Conservation (phyloP, 2,797 vertebrate species). For the Podargus strigoides region DNA sequence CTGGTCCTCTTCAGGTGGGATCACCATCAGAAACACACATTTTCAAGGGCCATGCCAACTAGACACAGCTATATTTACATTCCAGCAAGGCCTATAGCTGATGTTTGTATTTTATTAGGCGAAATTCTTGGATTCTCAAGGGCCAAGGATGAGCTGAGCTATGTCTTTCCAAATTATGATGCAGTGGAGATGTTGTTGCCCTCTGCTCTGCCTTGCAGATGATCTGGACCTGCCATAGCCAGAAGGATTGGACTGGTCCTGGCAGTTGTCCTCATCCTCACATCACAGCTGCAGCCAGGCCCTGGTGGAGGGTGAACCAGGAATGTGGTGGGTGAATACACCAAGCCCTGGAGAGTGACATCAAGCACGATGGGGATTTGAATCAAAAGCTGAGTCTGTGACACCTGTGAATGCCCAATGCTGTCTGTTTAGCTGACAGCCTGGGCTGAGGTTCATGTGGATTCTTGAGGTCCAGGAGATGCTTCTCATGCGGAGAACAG, state of each 20-base stretch:
- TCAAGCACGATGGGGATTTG: fast-evolving
- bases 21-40: fast-evolving
- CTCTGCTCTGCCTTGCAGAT: neutral
- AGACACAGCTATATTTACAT: neutral
- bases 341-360: neutral
- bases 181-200: neutral
- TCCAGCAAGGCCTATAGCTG: neutral
- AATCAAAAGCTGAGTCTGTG: neutral
- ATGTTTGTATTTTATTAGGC: neutral
- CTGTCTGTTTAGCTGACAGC: neutral
- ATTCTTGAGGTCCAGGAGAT: neutral
- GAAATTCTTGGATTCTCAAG: neutral
- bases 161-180: neutral
- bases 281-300: fast-evolving
- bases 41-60: neutral
- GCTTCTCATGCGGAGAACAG: fast-evolving
- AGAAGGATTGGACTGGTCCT: neutral
- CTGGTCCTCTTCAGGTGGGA: neutral
- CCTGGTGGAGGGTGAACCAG: neutral
- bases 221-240: neutral
- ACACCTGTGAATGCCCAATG: neutral
- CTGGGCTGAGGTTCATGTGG: neutral
- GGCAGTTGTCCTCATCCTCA: neutral
- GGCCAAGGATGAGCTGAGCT: neutral
- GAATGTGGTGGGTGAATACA: neutral